A percentile compares a stretch with the other conserved stretches of the same genome.
These are phyloP conservation scores for Ophion obscuratus DNA, from an alignment of 2,888 invertebrate species.

Conservation along the genomic window DNA sequence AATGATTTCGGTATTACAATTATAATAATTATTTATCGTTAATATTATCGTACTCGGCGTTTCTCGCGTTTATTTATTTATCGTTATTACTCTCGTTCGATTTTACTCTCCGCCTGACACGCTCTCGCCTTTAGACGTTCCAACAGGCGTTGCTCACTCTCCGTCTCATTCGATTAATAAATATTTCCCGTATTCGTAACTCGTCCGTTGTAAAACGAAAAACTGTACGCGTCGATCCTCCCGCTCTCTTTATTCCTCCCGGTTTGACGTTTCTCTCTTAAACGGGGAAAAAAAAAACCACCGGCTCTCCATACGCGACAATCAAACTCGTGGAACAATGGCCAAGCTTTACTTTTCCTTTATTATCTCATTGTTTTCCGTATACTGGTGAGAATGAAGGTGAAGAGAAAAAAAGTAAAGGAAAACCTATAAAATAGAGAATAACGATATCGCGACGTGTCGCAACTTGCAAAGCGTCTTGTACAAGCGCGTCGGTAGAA, in stretches of 20 bases:
- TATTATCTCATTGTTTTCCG: slow-evolving; percentile 21
- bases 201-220: background rate
- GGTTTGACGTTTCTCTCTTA: no score
- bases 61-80: slow-evolving; percentile 70
- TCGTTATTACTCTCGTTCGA: slow-evolving; percentile 57
- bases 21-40: slow-evolving; percentile 80
- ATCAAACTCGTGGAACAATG: slow-evolving; percentile 29
- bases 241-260: slow-evolving; percentile 36
- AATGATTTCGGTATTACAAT: slow-evolving; percentile 83
- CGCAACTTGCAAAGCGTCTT: background rate
- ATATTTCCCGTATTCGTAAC: slow-evolving; percentile 41
- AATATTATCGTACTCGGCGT: slow-evolving; percentile 77
- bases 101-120: slow-evolving; percentile 30
- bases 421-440: slow-evolving; percentile 4
- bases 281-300: no score
- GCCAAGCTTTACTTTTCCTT: slow-evolving; percentile 24
- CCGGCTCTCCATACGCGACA: background rate
- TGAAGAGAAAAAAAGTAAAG: slow-evolving; percentile 15
- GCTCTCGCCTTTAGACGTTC: slow-evolving; percentile 46
- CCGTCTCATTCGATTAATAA: slow-evolving; percentile 55
- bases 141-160: slow-evolving; percentile 19
- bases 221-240: background rate
- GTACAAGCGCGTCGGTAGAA: background rate
- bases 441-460: slow-evolving; percentile 20
- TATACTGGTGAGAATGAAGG: background rate